Evolutionary conservation across 2,113 vertebrate genomes (phyloP).

Genomic region (Austrofundulus limnaeus): DNA sequence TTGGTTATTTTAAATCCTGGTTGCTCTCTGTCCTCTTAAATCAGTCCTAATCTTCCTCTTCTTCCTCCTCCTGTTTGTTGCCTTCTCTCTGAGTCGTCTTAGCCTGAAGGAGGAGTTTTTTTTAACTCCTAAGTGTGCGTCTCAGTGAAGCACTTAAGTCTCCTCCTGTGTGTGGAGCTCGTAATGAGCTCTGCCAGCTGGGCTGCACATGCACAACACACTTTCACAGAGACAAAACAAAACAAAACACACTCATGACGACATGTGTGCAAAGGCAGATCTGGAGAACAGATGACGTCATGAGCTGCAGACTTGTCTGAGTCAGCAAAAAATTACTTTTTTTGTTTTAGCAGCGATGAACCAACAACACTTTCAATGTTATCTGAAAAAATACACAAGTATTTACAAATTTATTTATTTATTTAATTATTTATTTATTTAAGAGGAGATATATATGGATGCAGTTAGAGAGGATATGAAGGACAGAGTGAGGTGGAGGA

Average conservation of each 20-base stretch:
- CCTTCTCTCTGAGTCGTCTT: conserved; percentile 5
- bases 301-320: conserved; percentile 6
- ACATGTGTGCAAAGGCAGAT: conserved; percentile 36
- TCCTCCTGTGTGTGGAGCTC: conserved; percentile 44
- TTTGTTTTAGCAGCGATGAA: too few relatives aligned
- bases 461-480: too few relatives aligned
- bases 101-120: conserved; percentile 34
- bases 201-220: conserved; percentile 39
- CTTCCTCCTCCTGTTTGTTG: not conserved
- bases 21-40: conserved; percentile 4
- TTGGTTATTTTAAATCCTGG: conserved; percentile 6
- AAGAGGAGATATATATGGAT: too few relatives aligned
- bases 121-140: conserved; percentile 37
- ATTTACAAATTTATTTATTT: too few relatives aligned
- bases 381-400: too few relatives aligned
- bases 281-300: conserved; percentile 19
- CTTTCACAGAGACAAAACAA: not conserved
- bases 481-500: too few relatives aligned
- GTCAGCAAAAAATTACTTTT: not conserved
- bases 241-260: conserved; percentile 35
- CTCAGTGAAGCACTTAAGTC: conserved; percentile 61
- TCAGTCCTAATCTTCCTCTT: conserved; percentile 17
- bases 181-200: conserved; percentile 67
- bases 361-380: too few relatives aligned
- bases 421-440: too few relatives aligned